Conservation (phyloP, 2,888 invertebrate species). For the Leptura quadrifasciata region DNA sequence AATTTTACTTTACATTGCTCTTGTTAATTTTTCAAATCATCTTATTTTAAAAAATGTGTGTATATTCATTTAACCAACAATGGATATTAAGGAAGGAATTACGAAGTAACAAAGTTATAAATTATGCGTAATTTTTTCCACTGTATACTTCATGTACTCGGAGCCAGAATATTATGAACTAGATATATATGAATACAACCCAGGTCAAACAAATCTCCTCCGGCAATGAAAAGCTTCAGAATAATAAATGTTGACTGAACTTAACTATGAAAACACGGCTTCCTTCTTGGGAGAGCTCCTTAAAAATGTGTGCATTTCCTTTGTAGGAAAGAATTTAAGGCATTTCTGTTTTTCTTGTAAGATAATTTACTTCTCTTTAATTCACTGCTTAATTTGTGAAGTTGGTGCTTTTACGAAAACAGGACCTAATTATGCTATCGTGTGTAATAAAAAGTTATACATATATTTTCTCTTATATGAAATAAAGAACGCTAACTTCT, state of each 20-base stretch:
- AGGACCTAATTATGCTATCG: constrained; percentile 12
- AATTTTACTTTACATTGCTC: too few relatives aligned
- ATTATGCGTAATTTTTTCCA: background rate
- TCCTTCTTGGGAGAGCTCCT: constrained; percentile 44
- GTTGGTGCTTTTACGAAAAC: constrained; percentile 8
- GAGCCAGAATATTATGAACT: background rate
- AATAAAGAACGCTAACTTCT: too few relatives aligned
- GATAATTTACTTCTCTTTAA: constrained; percentile 27
- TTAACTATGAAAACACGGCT: constrained; percentile 42
- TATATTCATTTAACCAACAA: background rate
- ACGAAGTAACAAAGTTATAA: too few relatives aligned
- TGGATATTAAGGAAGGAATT: background rate
- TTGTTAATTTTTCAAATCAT: too few relatives aligned
- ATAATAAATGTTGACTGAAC: constrained; percentile 50
- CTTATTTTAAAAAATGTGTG: background rate
- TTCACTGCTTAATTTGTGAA: constrained; percentile 24
- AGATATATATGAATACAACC: constrained; percentile 9
- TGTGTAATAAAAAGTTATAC: too few relatives aligned
- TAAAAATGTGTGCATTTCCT: constrained; percentile 42
- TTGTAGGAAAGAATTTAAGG: constrained; percentile 19
- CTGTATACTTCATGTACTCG: background rate
- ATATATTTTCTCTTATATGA: too few relatives aligned
- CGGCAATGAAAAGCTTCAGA: constrained; percentile 42
- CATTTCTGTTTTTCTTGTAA: constrained; percentile 23
- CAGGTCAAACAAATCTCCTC: constrained; percentile 16